Evolutionary conservation across 2,797 vertebrate genomes (phyloP).

Genomic region (Schizopygopsis pylzovi): DNA sequence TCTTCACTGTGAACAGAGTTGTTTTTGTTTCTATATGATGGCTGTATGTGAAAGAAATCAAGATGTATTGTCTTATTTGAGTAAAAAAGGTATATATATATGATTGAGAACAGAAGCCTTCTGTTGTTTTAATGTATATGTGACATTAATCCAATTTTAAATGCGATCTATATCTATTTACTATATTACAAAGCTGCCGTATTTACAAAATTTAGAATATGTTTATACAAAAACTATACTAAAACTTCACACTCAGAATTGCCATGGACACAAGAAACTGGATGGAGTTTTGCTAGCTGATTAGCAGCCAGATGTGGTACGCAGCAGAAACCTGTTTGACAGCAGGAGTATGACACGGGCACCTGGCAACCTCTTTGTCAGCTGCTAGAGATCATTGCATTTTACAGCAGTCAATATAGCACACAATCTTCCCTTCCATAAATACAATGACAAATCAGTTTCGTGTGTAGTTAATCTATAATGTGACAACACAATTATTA

Average conservation of each 20-base stretch:
- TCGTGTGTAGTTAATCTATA: neutral
- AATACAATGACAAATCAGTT: neutral
- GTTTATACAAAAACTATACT: neutral
- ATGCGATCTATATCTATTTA: neutral
- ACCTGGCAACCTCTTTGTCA: conserved; percentile 44
- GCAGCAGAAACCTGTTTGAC: conserved; percentile 36
- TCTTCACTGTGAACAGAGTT: neutral
- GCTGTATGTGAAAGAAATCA: neutral
- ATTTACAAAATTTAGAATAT: neutral
- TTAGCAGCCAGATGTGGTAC: conserved; percentile 43
- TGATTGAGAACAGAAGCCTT: neutral
- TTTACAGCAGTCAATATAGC: conserved; percentile 19
- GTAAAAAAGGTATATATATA: neutral
- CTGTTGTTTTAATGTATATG: neutral
- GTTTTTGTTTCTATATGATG: too few species aligned
- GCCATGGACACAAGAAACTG: neutral
- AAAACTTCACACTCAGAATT: neutral
- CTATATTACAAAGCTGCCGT: neutral
- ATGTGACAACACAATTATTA: neutral
- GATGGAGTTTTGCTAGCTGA: conserved; percentile 26
- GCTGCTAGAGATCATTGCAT: conserved; percentile 24
- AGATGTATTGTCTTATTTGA: neutral
- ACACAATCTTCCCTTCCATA: neutral
- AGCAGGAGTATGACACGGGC: conserved; percentile 29
- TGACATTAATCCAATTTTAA: neutral